Evolutionary conservation across 2,797 vertebrate species (phyloP).

Genomic region (Takifugu rubripes): DNA sequence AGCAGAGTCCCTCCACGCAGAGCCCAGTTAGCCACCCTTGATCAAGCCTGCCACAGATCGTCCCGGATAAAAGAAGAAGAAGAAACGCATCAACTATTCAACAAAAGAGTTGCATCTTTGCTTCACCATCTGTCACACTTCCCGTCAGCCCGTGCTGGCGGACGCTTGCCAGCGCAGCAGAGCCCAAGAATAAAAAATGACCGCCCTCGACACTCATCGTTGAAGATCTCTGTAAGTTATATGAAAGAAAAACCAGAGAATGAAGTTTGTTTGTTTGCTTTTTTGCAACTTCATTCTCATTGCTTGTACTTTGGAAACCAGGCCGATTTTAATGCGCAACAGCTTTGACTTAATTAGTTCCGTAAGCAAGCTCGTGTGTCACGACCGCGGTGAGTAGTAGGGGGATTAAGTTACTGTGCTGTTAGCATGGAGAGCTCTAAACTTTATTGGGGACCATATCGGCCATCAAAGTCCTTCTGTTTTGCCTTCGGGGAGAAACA

Average conservation of each 20-base stretch:
- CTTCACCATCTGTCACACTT: conserved; percentile 45
- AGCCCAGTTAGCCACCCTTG: conserved; percentile 42
- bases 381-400: conserved; percentile 56
- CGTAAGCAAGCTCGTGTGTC: conserved; percentile 70
- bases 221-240: too few species aligned
- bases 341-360: conserved; percentile 76
- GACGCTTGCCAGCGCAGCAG: conserved; percentile 9
- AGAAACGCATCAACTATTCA: conserved; percentile 56
- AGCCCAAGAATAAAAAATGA: conserved; percentile 17
- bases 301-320: conserved; percentile 58
- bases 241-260: background rate
- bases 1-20: conserved; percentile 42
- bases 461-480: conserved; percentile 74
- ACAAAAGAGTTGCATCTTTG: conserved; percentile 44
- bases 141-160: conserved; percentile 25
- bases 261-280: background rate
- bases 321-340: conserved; percentile 70
- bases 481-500: conserved; percentile 69
- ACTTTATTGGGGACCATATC: conserved; percentile 76
- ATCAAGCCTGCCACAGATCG: conserved; percentile 34
- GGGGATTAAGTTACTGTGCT: conserved; percentile 68
- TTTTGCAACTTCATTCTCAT: conserved; percentile 66
- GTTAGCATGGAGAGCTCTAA: conserved; percentile 65
- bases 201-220: background rate
- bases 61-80: conserved; percentile 32